Percentiles rank a stretch among this genome's conserved stretches.
Conservation (phyloP, 2,888 invertebrate genomes). For the Tetheella fluctuosa region DNA sequence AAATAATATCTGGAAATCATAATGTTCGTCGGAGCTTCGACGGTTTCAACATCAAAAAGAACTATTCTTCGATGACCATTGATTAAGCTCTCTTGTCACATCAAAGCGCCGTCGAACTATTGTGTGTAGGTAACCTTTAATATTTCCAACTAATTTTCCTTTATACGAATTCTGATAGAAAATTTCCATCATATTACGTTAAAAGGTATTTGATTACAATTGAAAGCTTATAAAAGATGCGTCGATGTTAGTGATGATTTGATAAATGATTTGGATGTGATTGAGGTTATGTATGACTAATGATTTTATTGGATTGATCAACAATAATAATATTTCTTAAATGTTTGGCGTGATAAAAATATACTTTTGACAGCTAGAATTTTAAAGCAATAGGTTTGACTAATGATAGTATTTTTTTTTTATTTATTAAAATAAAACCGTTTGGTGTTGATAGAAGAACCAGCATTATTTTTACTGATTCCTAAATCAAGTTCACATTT, state of each 20-base stretch:
- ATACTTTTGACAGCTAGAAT: not conserved
- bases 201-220: constrained; percentile 12
- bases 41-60: constrained; percentile 61
- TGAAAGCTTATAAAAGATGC: constrained; percentile 4
- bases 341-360: constrained; percentile 4
- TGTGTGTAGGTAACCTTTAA: constrained; percentile 69
- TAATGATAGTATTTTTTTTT: not conserved
- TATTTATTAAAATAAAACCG: not conserved
- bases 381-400: not conserved
- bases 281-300: constrained; percentile 8
- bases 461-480: too few relatives aligned
- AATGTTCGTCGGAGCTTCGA: constrained; percentile 9
- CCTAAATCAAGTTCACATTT: too few relatives aligned
- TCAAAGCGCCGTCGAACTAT: constrained; percentile 70
- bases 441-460: not conserved
- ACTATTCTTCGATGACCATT: constrained; percentile 69
- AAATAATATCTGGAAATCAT: constrained; percentile 18
- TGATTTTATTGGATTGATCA: constrained; percentile 7
- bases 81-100: constrained; percentile 78
- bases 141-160: constrained; percentile 69
- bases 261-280: constrained; percentile 13
- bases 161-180: constrained; percentile 34
- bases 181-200: constrained; percentile 8
- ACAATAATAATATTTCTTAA: constrained; percentile 1
- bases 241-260: constrained; percentile 11